Base-by-base conservation (phyloP, 2,888 invertebrate genomes). In the Drosophila hamatofila region DNA sequence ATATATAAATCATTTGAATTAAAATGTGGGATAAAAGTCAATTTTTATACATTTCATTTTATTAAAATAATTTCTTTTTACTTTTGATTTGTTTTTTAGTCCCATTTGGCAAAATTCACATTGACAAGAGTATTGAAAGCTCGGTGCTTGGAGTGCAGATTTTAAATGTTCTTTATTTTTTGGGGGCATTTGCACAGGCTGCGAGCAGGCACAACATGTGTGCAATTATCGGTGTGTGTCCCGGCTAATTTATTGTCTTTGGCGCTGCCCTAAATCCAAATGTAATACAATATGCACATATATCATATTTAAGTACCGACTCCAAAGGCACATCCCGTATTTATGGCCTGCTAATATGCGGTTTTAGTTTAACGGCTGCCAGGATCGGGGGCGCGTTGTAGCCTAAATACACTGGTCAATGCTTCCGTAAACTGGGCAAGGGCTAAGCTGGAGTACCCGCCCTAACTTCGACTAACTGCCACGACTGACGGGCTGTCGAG, bases 291-390 rank as follows among this genome's bases (percentile, higher is more conserved):
- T 88, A 84, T 69, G 63, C 59, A 79, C 89, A 88, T 87, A 83
- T 87, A 87, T 88, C 86, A 87, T 83, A 81, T 87, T 88, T 87
- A 87, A 87, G 73, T 72, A 75, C 73, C 77, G 79, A 73, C 72
- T 83, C 81, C 70, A 72, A 64, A 74, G 75, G 79, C 87, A 72
- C 74, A 84, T 82, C 84, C 86, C 86, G 76, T 76, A 87, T 84
- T 87, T 87, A 88, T 59, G 73, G 86, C 68, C 87, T 88, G 89
- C 77, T 88, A 87, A 87, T 88, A 76, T 76, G 74, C 77, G 84
- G 86, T 88, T 84, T 84, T 83, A 66, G 75, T 84, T 88, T 79
- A 84, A 86, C 86, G 81, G 71, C 72, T 65, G 58, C 67, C 46
- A 58, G 35, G 51, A 44, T 58, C 44, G 60, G n/a, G 46, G 41